Base-by-base conservation (phyloP, 2,888 invertebrate genomes). In the Beris morrisii region DNA sequence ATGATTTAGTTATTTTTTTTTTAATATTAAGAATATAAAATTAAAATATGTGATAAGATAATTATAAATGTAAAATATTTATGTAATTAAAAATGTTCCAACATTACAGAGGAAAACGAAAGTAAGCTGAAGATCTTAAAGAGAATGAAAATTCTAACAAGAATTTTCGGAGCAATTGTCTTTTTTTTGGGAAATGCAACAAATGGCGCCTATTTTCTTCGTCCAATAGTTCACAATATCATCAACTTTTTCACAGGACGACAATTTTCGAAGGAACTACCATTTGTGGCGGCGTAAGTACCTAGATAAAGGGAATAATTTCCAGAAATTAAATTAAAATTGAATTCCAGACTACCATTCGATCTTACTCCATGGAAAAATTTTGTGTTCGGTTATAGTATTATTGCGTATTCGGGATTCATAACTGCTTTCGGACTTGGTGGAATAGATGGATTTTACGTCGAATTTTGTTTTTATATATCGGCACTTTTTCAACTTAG, bases 361-460 rank as follows among this genome's bases (percentile, higher is more conserved):
- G 68, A 72, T 44, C 71, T 74, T 58, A 73, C 75, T 64, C 69
- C 70, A 9, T 66, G 73, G 48, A 71, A 75, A 4, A 55, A 71
- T 13, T 79, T 75, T 73, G 75, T 77, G 44, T 12, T 75, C 46
- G 75, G 74, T 46, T 79, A 77, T 69, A 38, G 73, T 15, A 59
- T 73, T 52, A 70, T 79, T 66, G 67, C 72, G 32, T 72, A 74
- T 52, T 76, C 78, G 48, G 76, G 78, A 4, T 70, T 73, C 55
- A 74, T 77, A 69, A 76, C 78, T 1, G 76, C 75, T 9, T 78
- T 74, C 65, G 74, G 74, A 30, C 78, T 79, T 64, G 74, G 75
- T 64, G 76, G 73, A 58, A 75, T 75, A 43, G 80, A 79, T 70
- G 78, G 79, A 13, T 74, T 76, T 61, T 79, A 78, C 64, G 69